Evolutionary conservation across 2,888 invertebrate species (phyloP), one percentile per base, ranked within the genome.

Genomic region (Penaeus monodon): DNA sequence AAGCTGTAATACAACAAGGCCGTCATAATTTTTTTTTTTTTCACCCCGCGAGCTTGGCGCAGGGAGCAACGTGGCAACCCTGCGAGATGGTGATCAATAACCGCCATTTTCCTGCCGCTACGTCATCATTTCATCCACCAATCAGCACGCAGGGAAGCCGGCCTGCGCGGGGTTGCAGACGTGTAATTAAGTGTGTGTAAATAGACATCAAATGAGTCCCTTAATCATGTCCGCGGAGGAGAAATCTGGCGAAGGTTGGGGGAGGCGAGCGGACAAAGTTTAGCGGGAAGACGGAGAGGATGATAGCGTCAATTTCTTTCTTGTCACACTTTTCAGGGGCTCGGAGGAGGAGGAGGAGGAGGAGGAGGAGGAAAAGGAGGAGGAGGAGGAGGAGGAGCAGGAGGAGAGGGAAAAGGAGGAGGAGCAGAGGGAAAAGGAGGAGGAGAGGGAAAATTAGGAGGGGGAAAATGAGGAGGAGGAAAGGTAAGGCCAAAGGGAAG

Each of bases 101-200:
- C 86, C 89, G 84, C 89, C 89, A 89, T 89, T 89, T 89, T 89
- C 81, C 89, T 76, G 57, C 80, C 70, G 66, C 86, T 86, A 86
- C 89, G 89, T 89, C 89, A 89, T 86, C 86, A 84, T 84, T 84
- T 78, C 68, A 66, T 81, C 84, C 74, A 89, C 89, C 86, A 89
- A 88, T 88, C 86, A 86, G 81, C 88, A 65, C 44, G 81, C 84
- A 49, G 49, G 76, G 79, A 66, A 27, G 68, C 73, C 83, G 44
- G 79, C 79, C 84, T 84, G 88, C 80, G 76, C 70, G 84, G 80
- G 86, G 89, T 89, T 86, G 89, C 89, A 81, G 84, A 86, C 84
- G 84, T 81, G 89, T 89, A 89, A 89, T 89, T 86, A 86, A 86
- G 89, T 86, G 86, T 84, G 89, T 86, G 89, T 89, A 89, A 89